Evolutionary conservation across 2,888 invertebrate genomes (phyloP), one percentile per base, ranked within the genome.

Genomic region (Panzeria rudis): DNA sequence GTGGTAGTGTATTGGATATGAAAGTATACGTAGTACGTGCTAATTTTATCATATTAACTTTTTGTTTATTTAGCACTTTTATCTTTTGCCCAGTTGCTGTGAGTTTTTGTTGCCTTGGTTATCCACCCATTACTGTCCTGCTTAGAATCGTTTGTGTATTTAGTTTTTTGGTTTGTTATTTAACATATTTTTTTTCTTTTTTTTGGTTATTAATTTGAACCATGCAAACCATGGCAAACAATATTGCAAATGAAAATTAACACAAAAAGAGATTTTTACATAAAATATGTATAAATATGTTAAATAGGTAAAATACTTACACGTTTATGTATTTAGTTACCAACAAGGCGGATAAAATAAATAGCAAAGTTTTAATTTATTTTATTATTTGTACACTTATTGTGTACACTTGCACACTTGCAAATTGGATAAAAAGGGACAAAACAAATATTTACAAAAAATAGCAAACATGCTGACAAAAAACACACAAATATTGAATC

Each of bases 31-130:
- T 35, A n/a, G 68, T 76, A 80, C 81, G 77, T 83, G 86, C 80
- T 83, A 86, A 86, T 86, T 86, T 86, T 73, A 85, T 75, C 73
- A 85, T 85, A 81, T 85, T 25, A 73, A 44, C 47, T 75, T 85
- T 85, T 78, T 78, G 81, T 85, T 82, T 81, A 75, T 71, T 81
- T 78, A 69, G 78, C 84, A 81, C 32, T 73, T 85, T 81, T 68
- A 76, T 61, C 41, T n/a, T 11, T 13, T 8, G 8, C 41, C 1
- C 25, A 52, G 9, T 50, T 68, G 35, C 32, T 6, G 29, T 6
- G 9, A 23, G 35, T 44, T 71, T 44, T 38, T 68, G 25, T 44
- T 73, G 59, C 17, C 3, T 17, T 50, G 25, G n/a, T 52, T 29
- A n/a, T 64, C 25, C 71, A n/a, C 11, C 54, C 77, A 32, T 44